Percentiles rank a stretch among this genome's conserved stretches.
Evolutionary conservation across 2,888 invertebrate genomes (phyloP).

Genomic region (Cheilosia vulpina): DNA sequence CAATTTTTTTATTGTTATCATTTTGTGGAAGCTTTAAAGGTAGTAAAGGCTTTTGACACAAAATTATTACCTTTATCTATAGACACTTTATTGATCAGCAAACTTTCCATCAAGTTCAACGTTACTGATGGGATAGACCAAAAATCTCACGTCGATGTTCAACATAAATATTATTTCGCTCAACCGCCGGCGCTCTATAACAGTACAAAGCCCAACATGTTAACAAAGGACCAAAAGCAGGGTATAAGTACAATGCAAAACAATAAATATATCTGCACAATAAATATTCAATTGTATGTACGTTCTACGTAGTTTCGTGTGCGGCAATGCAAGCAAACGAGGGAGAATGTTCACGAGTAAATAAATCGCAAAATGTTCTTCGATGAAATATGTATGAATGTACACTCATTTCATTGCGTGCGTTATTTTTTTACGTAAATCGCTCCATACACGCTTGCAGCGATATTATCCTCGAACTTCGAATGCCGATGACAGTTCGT

Average conservation of each 20-base stretch:
- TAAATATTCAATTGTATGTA: conserved; percentile 11
- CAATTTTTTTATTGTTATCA: no score
- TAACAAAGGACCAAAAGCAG: no score
- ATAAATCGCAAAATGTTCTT: conserved; percentile 56
- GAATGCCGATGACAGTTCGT: conserved; percentile 63
- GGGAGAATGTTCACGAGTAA: conserved; percentile 18
- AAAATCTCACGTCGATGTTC: no score
- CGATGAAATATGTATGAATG: conserved; percentile 61
- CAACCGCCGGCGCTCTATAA: no score
- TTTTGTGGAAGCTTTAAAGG: no score
- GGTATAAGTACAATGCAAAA: not conserved
- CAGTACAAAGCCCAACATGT: no score
- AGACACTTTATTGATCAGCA: no score
- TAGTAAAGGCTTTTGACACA: no score
- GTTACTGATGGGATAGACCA: no score
- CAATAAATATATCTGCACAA: conserved; percentile 11
- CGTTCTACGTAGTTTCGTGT: not conserved
- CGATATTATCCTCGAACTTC: conserved; percentile 56
- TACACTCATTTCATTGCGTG: conserved; percentile 46
- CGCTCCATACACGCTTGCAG: conserved; percentile 29
- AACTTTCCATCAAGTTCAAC: no score
- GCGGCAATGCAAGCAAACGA: not conserved
- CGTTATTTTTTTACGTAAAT: conserved; percentile 14
- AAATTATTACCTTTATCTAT: no score
- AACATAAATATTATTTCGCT: no score